Percentiles rank a stretch among this genome's conserved stretches.
These are phyloP conservation scores for Pantherophis alleghaniensis DNA, from an alignment of 2,797 vertebrate genomes.

Conservation along the genomic window DNA sequence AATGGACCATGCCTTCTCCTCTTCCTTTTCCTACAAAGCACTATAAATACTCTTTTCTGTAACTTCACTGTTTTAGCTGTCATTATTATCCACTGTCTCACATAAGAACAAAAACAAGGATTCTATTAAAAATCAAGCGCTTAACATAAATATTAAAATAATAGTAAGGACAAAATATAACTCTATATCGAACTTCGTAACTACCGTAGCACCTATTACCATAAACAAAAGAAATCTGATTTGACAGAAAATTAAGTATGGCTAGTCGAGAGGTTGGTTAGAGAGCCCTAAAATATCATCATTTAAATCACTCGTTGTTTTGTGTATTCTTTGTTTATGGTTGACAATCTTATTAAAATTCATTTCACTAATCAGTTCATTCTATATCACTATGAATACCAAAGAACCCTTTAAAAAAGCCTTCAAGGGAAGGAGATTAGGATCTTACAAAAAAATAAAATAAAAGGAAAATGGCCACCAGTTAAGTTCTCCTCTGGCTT, in stretches of 20 bases:
- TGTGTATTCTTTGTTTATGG: slow-evolving; percentile 48
- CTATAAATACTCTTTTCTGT: slow-evolving; percentile 66
- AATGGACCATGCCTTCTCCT: slow-evolving; percentile 28
- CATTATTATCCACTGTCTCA: slow-evolving; percentile 58
- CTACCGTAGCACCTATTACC: slow-evolving; percentile 79
- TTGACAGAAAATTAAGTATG: slow-evolving; percentile 60
- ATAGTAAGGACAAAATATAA: slow-evolving; percentile 70
- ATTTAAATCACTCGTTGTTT: slow-evolving; percentile 66
- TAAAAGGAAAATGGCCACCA: slow-evolving; percentile 36
- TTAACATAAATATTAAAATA: slow-evolving; percentile 83
- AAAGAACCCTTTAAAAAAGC: slow-evolving; percentile 67
- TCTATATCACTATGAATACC: slow-evolving; percentile 76
- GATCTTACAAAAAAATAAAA: slow-evolving; percentile 37
- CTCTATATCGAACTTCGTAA: slow-evolving; percentile 75
- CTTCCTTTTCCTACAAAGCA: slow-evolving; percentile 57
- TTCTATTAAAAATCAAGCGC: slow-evolving; percentile 71
- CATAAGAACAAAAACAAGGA: slow-evolving; percentile 64
- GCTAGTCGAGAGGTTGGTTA: slow-evolving; percentile 62
- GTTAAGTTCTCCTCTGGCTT: slow-evolving; percentile 65
- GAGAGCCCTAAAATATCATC: slow-evolving; percentile 63
- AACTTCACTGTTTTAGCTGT: slow-evolving; percentile 58
- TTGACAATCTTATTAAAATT: slow-evolving; percentile 74
- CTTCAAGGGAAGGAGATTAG: slow-evolving; percentile 43
- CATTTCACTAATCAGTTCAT: slow-evolving; percentile 74
- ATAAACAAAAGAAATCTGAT: slow-evolving; percentile 72